Evolutionary conservation across 2,888 invertebrate species (phyloP), one percentile per base, ranked within the genome.

Genomic region (Empis livida): DNA sequence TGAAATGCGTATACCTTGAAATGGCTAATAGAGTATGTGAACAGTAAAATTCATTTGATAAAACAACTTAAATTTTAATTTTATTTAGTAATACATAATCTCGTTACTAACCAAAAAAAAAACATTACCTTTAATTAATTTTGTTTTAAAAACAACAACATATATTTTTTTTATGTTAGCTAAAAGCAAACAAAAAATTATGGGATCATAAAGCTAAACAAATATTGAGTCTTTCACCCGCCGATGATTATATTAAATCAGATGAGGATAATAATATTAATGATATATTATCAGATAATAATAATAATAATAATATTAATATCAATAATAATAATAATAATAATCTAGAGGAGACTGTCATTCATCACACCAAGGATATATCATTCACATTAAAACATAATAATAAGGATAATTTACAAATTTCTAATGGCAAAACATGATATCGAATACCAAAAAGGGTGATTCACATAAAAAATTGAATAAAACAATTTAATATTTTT

Each of bases 121-220:
- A 20, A 20, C 20, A 20, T 5, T 20, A n/a, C n/a, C 3, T 20
- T 20, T 20, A 20, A 20, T 20, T 20, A 20, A 5, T 20, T 5
- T 20, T 20, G 6, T 27, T 27, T 27, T 27, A 8, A 8, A 27
- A 27, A 27, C 9, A 8, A 27, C 5, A 27, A 27, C 5, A 8
- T 8, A 27, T 27, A 20, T 46, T n/a, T 43, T 37, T 44, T 49
- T 27, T 17, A 5, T 43, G 42, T 23, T 53, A 68, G 69, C 61
- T 69, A 59, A 69, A 64, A 60, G 68, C 66, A 47, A 67, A 70
- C 61, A 64, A 66, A 55, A 60, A 62, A 51, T 57, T 67, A 48
- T 70, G 69, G 69, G 68, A 70, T 61, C 65, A 60, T 61, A 68
- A 68, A 53, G 70, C 68, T 14, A 66, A 68, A 50, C 60, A 70